A percentile compares a stretch with the other conserved stretches of the same genome.
phyloP scores from a whole-genome alignment of 2,797 vertebrate genomes.

The Molossus molossus region DNA sequence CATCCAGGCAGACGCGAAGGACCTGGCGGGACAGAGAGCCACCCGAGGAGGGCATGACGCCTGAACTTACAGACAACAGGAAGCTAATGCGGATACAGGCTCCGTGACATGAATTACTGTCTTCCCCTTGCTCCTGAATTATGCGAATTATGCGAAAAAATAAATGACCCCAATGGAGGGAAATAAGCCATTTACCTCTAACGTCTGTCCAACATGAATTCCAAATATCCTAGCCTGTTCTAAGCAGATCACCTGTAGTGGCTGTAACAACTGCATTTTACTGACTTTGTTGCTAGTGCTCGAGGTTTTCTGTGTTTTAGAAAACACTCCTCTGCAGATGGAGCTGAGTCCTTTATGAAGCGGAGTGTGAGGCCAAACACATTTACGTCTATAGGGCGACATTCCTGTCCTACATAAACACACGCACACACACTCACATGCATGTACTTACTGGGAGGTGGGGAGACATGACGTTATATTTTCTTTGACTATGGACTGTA shows the following conservation, averaged over 20 bases:
- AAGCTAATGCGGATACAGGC: background rate
- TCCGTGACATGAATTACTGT: background rate
- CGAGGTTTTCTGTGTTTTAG: conserved; percentile 7
- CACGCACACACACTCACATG: background rate
- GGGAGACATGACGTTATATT: background rate
- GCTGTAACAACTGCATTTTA: background rate
- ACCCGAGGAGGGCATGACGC: background rate
- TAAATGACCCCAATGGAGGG: background rate
- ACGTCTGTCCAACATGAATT: background rate
- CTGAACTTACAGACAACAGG: background rate
- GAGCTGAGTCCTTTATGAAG: conserved; percentile 39
- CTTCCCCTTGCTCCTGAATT: background rate
- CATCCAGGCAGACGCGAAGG: background rate
- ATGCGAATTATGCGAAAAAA: background rate
- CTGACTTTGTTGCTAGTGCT: background rate
- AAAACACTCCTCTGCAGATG: conserved; percentile 13
- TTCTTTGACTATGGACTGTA: conserved; percentile 16
- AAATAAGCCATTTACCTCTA: background rate
- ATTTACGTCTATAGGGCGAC: background rate
- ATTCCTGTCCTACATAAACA: too few relatives aligned
- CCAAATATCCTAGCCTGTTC: background rate
- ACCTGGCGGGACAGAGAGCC: background rate
- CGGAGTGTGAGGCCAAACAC: background rate
- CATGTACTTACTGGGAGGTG: conserved; percentile 2
- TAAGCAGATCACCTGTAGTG: background rate